Conservation (phyloP, 1,140 invertebrate species). For the Scaptomyza graminum region DNA sequence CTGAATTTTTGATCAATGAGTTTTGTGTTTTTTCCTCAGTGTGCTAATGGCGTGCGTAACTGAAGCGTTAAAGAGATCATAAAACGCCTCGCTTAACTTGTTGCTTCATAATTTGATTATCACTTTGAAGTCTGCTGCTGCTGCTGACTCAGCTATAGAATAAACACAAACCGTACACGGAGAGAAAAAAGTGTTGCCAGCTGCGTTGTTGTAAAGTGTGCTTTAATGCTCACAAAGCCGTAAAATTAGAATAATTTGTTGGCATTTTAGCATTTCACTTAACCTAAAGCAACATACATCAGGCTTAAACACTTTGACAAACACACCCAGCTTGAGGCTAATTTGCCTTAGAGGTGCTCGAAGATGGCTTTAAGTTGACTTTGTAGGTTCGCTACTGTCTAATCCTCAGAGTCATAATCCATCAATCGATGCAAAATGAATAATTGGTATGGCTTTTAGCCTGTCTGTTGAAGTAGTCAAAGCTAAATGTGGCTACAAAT, state of each 20-base stretch:
- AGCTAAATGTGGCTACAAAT: conserved; percentile 13
- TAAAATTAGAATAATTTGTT: conserved; percentile 74
- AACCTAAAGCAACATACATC: conserved; percentile 35
- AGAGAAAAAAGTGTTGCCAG: not conserved
- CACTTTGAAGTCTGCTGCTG: conserved; percentile 49
- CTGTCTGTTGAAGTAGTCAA: not conserved
- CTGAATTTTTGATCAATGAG: conserved; percentile 55
- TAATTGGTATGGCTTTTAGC: conserved; percentile 6
- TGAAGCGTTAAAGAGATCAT: conserved; percentile 80
- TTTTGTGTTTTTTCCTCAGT: not conserved
- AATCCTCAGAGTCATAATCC: conserved; percentile 23
- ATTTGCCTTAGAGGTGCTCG: not conserved
- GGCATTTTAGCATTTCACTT: conserved; percentile 51
- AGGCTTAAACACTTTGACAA: conserved; percentile 55
- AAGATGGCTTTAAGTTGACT: conserved; percentile 1
- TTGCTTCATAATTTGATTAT: conserved; percentile 77
- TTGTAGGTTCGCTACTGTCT: conserved; percentile 21
- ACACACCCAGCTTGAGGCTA: conserved; percentile 31
- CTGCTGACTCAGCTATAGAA: conserved; percentile 5
- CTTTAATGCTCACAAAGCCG: conserved; percentile 57
- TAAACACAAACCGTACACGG: not conserved
- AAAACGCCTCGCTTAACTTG: conserved; percentile 70
- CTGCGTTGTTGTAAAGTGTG: conserved; percentile 21
- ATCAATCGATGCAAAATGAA: conserved; percentile 29
- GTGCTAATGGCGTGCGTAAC: conserved; percentile 75